A percentile compares a stretch with the other conserved stretches of the same genome.
These are phyloP conservation scores for Allolobophora icterica DNA, from an alignment of 2,888 invertebrate species.

Conservation along the genomic window DNA sequence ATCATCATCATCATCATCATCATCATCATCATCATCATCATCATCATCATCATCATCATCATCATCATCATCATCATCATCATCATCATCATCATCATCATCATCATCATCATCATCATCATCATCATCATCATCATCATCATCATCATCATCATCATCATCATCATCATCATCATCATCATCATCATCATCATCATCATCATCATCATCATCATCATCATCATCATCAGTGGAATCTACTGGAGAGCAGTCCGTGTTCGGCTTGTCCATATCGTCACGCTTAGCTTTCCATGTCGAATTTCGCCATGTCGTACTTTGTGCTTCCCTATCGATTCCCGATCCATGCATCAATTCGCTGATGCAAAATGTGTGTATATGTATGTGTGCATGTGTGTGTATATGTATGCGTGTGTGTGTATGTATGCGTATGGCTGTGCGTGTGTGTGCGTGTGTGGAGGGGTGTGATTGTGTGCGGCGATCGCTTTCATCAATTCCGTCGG, in stretches of 20 bases:
- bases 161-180: neutral
- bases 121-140: slow-evolving; percentile 38
- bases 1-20: too few relatives aligned
- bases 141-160: neutral
- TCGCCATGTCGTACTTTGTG: neutral
- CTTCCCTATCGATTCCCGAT: neutral
- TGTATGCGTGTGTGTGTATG: neutral
- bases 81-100: slow-evolving; percentile 35
- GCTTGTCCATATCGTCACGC: neutral
- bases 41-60: too few relatives aligned
- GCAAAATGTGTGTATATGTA: neutral
- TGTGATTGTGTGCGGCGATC: neutral
- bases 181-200: neutral
- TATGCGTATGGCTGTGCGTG: neutral
- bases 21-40: too few relatives aligned
- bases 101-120: slow-evolving; percentile 35
- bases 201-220: neutral
- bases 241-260: neutral
- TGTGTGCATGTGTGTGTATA: too few relatives aligned
- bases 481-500: slow-evolving; percentile 9
- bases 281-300: neutral
- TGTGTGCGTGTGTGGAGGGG: neutral
- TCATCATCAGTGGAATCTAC: neutral
- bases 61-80: slow-evolving; percentile 72
- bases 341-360: slow-evolving; percentile 9